Evolutionary conservation across 2,113 vertebrate genomes (phyloP), one percentile per base, ranked within the genome.

Genomic region (Pangasianodon gigas): DNA sequence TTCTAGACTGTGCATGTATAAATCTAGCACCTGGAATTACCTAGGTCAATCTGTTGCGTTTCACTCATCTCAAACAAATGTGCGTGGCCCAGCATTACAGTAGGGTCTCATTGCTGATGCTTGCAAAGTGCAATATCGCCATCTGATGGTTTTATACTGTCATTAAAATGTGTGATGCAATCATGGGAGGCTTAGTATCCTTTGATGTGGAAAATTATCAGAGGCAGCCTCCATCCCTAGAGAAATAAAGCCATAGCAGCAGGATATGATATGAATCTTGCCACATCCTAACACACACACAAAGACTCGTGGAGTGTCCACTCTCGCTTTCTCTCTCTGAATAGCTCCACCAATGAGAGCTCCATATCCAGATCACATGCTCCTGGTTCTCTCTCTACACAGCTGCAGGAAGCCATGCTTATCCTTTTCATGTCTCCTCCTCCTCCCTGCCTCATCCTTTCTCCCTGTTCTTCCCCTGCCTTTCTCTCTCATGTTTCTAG

Each of bases 371-470:
- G 13, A 87, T 94, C 96, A 96, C 93, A 95, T 97, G 97, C 96
- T 96, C 93, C 0, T 90, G 94, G 89, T 90, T 84, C 90, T 92
- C 52, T 16, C 46, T 90, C 8, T 80, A 81, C 58, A 56, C 89
- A 16, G 94, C 94, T 94, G 93, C 94, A 96, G 96, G 97, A 96
- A 97, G 97, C 96, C 95, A 95, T 94, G 95, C 94, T 96, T 95
- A 95, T 96, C 96, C 96, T 96, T 95, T 93, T 95, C 94, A 93
- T 89, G 77, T 86, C 77, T 85, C 86, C 85, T 88, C 90, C 89
- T 82, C 87, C 81, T 87, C 81, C 32, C 82, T 71, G 75, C 29
- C 75, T 79, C 87, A 75, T 80, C 48, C 83, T 77, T 56, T 88
- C 87, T 88, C 80, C 44, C 82, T 62, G 21, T 58, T 62, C 79